Percentiles rank a stretch among this genome's conserved stretches.
Evolutionary conservation across 1,140 invertebrate genomes (phyloP).

Genomic region (Spodoptera frugiperda): DNA sequence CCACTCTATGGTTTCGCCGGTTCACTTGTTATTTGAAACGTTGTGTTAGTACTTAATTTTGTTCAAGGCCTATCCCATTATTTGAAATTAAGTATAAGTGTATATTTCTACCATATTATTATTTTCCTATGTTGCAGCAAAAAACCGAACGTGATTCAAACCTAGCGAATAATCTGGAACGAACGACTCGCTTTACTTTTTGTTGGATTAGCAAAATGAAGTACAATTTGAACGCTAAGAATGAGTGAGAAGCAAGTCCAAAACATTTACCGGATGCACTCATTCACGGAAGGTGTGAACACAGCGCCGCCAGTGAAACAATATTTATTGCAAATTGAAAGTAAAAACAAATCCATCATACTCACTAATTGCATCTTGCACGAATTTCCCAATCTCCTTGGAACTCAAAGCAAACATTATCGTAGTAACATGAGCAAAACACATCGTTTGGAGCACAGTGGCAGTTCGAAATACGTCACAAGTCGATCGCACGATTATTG

Average conservation of each 20-base stretch:
- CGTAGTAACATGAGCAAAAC: conserved; percentile 66
- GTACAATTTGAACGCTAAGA: background rate
- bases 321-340: conserved; percentile 48
- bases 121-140: conserved; percentile 27
- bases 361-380: conserved; percentile 74
- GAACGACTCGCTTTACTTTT: conserved; percentile 15
- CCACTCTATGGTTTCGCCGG: conserved; percentile 12
- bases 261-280: conserved; percentile 37
- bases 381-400: conserved; percentile 67
- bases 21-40: conserved; percentile 1
- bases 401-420: conserved; percentile 61
- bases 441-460: conserved; percentile 67
- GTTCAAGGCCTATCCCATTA: conserved; percentile 31
- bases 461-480: conserved; percentile 66
- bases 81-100: conserved; percentile 17
- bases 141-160: conserved; percentile 18
- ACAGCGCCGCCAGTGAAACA: conserved; percentile 1
- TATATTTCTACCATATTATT: conserved; percentile 5
- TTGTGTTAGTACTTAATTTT: background rate
- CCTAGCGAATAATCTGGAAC: conserved; percentile 14
- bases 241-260: conserved; percentile 27
- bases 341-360: conserved; percentile 58
- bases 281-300: conserved; percentile 27
- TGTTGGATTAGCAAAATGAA: conserved; percentile 1
- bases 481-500: conserved; percentile 73